These are phyloP conservation scores for Burhinus bistriatus DNA, from an alignment of 2,113 vertebrate genomes.

Conservation along the genomic window DNA sequence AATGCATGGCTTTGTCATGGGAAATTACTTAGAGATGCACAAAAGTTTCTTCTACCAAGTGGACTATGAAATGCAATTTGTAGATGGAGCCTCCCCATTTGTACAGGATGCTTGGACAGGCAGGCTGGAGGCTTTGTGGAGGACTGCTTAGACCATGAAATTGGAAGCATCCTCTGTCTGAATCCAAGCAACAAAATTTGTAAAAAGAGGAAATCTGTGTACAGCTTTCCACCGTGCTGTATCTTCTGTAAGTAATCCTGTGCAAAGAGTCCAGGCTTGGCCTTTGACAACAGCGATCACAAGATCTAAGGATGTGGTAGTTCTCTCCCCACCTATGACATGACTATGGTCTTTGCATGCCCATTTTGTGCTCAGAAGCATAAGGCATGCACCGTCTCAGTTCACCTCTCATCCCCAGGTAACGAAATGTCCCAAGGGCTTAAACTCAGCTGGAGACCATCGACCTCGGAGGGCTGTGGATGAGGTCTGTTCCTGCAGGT, in stretches of 20 bases:
- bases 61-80: background rate
- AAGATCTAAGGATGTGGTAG: too few species aligned
- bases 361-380: too few species aligned
- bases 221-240: background rate
- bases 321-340: fast-evolving
- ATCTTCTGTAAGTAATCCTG: background rate
- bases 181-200: background rate
- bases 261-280: too few species aligned
- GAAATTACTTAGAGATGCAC: background rate
- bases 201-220: background rate
- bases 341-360: fast-evolving
- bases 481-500: background rate
- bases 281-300: fast-evolving
- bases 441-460: fast-evolving
- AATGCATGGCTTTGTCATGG: fast-evolving
- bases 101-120: fast-evolving
- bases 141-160: background rate
- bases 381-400: fast-evolving
- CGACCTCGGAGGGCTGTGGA: background rate
- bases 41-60: background rate
- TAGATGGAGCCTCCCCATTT: background rate
- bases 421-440: fast-evolving
- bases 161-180: background rate
- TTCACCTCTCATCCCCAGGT: background rate
- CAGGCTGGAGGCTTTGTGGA: background rate